Evolutionary conservation across 2,113 vertebrate genomes (phyloP).

Genomic region (Chionomys nivalis): DNA sequence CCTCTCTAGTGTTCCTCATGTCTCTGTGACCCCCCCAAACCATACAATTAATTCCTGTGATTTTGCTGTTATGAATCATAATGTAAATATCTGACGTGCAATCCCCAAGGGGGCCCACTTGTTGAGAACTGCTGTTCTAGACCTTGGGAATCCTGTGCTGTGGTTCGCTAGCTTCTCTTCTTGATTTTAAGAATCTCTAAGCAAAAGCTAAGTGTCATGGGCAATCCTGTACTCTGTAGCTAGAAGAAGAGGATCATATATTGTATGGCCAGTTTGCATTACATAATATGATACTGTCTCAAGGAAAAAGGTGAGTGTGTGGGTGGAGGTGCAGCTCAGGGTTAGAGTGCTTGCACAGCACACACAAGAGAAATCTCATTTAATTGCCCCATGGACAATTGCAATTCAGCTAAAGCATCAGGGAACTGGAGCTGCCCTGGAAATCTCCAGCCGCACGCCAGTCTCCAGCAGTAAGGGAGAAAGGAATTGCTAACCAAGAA

Average conservation of each 20-base stretch:
- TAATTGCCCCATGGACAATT: conserved; percentile 50
- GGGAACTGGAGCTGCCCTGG: background rate
- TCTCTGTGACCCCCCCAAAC: background rate
- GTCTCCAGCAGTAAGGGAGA: background rate
- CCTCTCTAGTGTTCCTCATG: background rate
- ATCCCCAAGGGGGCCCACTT: too few relatives aligned
- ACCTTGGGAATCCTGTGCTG: background rate
- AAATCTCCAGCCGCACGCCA: background rate
- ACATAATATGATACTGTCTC: background rate
- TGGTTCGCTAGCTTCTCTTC: background rate
- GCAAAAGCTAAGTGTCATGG: background rate
- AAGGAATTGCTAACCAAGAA: background rate
- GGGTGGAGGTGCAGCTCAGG: background rate
- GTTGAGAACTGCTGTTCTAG: background rate
- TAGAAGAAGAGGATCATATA: background rate
- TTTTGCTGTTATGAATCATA: background rate
- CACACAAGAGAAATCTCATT: background rate
- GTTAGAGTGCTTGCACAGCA: background rate
- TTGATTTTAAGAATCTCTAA: background rate
- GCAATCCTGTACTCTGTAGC: background rate
- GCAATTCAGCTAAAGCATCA: background rate
- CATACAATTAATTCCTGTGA: background rate
- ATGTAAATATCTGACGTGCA: background rate
- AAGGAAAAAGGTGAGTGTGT: background rate
- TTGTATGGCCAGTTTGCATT: background rate